These are phyloP conservation scores for Torymus auratus DNA, from an alignment of 2,888 invertebrate genomes.

Conservation along the genomic window DNA sequence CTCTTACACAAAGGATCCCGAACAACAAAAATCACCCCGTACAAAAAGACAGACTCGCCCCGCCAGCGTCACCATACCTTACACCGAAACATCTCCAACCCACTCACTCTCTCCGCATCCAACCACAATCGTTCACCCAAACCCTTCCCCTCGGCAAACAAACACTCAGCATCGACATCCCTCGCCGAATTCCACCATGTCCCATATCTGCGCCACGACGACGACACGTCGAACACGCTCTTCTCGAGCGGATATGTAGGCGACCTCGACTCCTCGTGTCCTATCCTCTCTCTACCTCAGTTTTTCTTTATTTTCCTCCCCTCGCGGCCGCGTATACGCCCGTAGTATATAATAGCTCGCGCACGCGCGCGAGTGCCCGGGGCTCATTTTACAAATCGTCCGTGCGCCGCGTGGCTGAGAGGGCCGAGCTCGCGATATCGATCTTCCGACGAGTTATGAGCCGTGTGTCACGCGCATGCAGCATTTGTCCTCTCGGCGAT, in stretches of 20 bases:
- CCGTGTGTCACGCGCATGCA: constrained; percentile 20
- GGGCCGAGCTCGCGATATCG: constrained; percentile 39
- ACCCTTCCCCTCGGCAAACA: too few relatives aligned
- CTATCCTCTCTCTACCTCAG: neutral
- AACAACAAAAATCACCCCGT: too few relatives aligned
- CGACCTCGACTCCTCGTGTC: constrained; percentile 4
- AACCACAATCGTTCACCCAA: too few relatives aligned
- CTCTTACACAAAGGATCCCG: too few relatives aligned
- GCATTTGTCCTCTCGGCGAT: constrained; percentile 19
- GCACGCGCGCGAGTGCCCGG: neutral
- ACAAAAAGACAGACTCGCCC: too few relatives aligned
- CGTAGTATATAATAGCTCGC: constrained; percentile 38
- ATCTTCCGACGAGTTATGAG: constrained; percentile 47
- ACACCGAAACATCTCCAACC: too few relatives aligned
- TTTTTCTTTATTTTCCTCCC: constrained; percentile 36
- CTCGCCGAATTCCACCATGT: constrained; percentile 31
- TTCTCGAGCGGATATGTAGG: constrained; percentile 22
- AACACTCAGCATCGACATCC: too few relatives aligned
- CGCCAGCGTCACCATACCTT: too few relatives aligned
- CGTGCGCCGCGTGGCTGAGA: constrained; percentile 17
- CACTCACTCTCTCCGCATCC: too few relatives aligned
- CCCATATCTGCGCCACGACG: neutral
- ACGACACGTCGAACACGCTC: neutral
- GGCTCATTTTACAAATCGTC: constrained; percentile 54
- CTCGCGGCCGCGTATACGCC: constrained; percentile 2